Conservation (phyloP, 2,797 vertebrate species). For the Cheirogaleus major region DNA sequence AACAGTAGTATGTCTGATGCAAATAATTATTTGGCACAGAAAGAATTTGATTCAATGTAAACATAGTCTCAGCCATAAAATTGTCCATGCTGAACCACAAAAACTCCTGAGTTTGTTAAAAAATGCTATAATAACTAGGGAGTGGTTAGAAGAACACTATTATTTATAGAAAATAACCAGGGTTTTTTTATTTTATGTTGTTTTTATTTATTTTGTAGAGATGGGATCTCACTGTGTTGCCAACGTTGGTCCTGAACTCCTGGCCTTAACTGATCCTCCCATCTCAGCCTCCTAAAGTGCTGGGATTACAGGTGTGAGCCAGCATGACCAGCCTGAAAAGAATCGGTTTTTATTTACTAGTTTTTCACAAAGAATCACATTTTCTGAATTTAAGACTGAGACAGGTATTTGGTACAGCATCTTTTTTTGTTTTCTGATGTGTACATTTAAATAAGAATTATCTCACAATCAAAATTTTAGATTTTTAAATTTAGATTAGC, state of each 20-base stretch:
- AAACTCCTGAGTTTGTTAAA: not conserved
- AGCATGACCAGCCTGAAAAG: not conserved
- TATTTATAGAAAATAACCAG: not conserved
- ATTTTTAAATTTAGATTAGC: conserved; percentile 32
- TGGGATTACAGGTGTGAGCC: not conserved
- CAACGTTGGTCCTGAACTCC: not conserved
- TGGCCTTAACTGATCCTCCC: not conserved
- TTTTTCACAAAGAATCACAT: not conserved
- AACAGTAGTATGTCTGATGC: conserved; percentile 24
- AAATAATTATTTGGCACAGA: conserved; percentile 64
- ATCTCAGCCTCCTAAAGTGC: not conserved
- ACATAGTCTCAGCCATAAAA: conserved; percentile 23
- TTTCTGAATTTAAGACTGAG: conserved; percentile 33
- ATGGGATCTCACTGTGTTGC: not conserved
- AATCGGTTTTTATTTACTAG: not conserved
- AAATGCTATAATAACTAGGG: not conserved
- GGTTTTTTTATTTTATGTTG: not conserved
- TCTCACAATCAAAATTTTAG: conserved; percentile 9
- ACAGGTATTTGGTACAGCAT: not conserved
- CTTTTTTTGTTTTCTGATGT: not conserved
- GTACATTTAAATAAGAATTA: conserved; percentile 12
- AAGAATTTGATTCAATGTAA: conserved; percentile 20
- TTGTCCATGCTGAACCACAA: not conserved
- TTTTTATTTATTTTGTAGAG: not conserved
- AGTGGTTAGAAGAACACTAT: not conserved